Conservation (phyloP, 2,113 vertebrate genomes). For the Ophthalmotilapia sp. region DNA sequence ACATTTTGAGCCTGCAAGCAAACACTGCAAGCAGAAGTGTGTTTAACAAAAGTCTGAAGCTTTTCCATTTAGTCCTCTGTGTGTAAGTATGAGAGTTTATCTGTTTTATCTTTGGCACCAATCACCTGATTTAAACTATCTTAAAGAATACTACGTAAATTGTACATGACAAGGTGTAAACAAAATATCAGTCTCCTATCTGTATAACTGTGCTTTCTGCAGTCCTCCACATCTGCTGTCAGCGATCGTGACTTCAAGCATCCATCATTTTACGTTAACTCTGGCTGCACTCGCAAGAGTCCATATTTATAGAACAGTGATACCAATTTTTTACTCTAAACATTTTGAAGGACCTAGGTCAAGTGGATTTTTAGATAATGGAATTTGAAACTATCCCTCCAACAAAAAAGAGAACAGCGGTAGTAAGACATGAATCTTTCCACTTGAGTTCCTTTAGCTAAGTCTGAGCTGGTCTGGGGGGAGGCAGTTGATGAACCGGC, state of each 20-base stretch:
- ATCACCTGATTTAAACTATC: neutral
- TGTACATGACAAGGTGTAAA: neutral
- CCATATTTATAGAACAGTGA: neutral
- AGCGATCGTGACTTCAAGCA: neutral
- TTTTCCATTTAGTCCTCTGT: neutral
- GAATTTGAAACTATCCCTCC: fast-evolving
- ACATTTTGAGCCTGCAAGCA: neutral
- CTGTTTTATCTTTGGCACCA: neutral
- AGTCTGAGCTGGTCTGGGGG: neutral
- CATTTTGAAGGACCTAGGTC: neutral
- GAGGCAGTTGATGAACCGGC: neutral
- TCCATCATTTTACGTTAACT: neutral
- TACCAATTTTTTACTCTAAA: neutral
- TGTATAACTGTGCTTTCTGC: neutral
- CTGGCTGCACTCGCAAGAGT: neutral
- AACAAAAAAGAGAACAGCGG: neutral
- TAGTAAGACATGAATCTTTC: fast-evolving
- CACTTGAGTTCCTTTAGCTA: neutral
- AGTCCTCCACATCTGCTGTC: neutral
- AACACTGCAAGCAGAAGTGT: neutral
- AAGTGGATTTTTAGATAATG: neutral
- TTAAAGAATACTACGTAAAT: neutral
- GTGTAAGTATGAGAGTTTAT: neutral
- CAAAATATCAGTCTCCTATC: neutral
- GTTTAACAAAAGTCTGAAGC: neutral